Percentiles rank a stretch among this genome's conserved stretches.
Evolutionary conservation across 2,113 vertebrate genomes (phyloP).

Genomic region (Hypomesus transpacificus): DNA sequence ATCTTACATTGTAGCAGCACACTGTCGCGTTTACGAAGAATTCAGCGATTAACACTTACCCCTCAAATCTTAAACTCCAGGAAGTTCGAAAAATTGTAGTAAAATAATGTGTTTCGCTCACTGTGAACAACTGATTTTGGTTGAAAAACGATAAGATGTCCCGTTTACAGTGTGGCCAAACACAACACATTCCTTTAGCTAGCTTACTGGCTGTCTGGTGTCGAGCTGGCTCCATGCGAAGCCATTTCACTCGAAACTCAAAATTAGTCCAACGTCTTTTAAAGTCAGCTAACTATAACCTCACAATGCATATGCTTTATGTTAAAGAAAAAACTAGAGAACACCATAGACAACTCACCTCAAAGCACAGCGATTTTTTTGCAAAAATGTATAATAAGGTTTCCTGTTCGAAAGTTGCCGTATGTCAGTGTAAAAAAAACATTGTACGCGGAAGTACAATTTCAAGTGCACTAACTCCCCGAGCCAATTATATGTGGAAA

Average conservation of each 20-base stretch:
- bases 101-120: neutral
- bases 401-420: conserved; percentile 71
- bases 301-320: neutral
- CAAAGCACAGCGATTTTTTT: conserved; percentile 45
- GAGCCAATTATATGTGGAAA: conserved; percentile 1
- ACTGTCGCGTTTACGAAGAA: neutral
- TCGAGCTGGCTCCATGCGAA: neutral
- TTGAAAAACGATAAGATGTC: neutral
- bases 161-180: conserved; percentile 30
- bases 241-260: conserved; percentile 5
- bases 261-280: neutral
- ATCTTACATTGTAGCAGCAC: neutral
- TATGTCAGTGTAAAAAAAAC: conserved; percentile 53
- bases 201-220: conserved; percentile 1
- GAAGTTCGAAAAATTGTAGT: neutral
- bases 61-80: neutral
- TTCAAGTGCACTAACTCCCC: conserved; percentile 22
- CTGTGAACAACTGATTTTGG: neutral
- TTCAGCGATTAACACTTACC: neutral
- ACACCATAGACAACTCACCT: conserved; percentile 57
- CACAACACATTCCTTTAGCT: conserved; percentile 33
- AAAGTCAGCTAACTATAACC: neutral
- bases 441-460: conserved; percentile 74
- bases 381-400: conserved; percentile 48
- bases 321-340: neutral